phyloP scores from a whole-genome alignment of 2,113 vertebrate genomes.

The Tachysurus fulvidraco region DNA sequence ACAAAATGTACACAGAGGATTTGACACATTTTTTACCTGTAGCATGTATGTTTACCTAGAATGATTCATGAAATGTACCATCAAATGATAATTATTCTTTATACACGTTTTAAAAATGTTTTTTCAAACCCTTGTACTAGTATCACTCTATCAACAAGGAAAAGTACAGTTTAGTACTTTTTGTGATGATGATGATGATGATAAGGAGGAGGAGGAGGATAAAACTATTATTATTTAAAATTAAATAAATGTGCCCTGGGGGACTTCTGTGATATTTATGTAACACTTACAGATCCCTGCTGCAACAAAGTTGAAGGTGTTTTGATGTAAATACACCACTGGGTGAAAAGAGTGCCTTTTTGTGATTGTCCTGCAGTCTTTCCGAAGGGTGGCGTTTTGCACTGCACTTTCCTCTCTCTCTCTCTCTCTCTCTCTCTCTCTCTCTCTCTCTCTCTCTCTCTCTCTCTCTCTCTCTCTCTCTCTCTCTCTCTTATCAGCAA shows the following conservation, averaged over 20 bases:
- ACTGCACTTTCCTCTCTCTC: slow-evolving; percentile 54
- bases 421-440: slow-evolving; percentile 38
- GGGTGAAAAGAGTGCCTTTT: not conserved
- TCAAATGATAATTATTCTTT: no score
- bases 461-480: slow-evolving; percentile 33
- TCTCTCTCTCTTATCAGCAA: slow-evolving; percentile 78
- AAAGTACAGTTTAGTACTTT: not conserved
- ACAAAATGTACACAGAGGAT: no score
- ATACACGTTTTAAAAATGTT: no score
- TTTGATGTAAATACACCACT: not conserved
- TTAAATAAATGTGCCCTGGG: not conserved
- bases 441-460: slow-evolving; percentile 61
- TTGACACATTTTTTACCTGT: not conserved
- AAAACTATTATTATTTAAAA: not conserved
- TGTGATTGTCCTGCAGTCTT: slow-evolving; percentile 57
- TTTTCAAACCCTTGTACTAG: no score
- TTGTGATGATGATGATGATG: not conserved
- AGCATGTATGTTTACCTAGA: no score
- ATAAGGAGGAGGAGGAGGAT: not conserved
- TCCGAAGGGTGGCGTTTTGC: slow-evolving; percentile 83
- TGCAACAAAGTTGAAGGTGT: not conserved
- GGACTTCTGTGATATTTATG: not conserved
- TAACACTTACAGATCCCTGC: not conserved
- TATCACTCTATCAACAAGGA: not conserved
- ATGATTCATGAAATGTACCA: no score